Base-by-base conservation (phyloP, 2,113 vertebrate genomes). In the Psittacara wagleri region DNA sequence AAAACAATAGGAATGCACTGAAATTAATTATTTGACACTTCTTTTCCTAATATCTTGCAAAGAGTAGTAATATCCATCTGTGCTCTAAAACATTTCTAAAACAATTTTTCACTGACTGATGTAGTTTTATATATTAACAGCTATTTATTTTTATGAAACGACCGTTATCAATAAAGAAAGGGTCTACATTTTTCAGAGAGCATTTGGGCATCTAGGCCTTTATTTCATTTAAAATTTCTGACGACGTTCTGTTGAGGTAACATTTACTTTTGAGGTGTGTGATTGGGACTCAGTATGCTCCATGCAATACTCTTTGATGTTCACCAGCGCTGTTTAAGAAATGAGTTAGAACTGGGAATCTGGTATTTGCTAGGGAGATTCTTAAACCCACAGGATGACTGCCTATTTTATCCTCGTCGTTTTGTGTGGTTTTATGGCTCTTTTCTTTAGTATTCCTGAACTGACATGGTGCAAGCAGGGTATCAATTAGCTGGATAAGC, bases 231-330 rank as follows among this genome's bases (percentile, higher is more conserved):
- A 94, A 92, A 97, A 90, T 96, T 98, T 97, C 91, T 89, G 46
- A 95, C 93, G 83, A 86, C 49, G 83, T 97, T 95, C 86, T 88
- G 88, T 4, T 93, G 95, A 96, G 90, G 83, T 95, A 96, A 96
- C 94, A 70, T 97, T 97, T 96, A 97, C 83, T 96, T 98, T 94
- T 83, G 95, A 97, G 96, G 93, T 97, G 88, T 97, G 76, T 97
- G 97, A 98, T 93, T 97, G 96, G 77, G 91, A 80, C 96, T 95
- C 95, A 96, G 96, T 95, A 95, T 87, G 97, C 81, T 91, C 83
- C 1, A 4, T 92, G 86, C 82, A 86, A 41, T 90, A 76, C 73
- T 55, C 96, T 98, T 97, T 98, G 96, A 97, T 97, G 97, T 97
- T 96, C 86, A 77, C 78, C 64, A 90, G 92, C 61, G 87, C 89